Evolutionary conservation across 2,797 vertebrate genomes (phyloP).

Genomic region (Sebastes umbrosus): DNA sequence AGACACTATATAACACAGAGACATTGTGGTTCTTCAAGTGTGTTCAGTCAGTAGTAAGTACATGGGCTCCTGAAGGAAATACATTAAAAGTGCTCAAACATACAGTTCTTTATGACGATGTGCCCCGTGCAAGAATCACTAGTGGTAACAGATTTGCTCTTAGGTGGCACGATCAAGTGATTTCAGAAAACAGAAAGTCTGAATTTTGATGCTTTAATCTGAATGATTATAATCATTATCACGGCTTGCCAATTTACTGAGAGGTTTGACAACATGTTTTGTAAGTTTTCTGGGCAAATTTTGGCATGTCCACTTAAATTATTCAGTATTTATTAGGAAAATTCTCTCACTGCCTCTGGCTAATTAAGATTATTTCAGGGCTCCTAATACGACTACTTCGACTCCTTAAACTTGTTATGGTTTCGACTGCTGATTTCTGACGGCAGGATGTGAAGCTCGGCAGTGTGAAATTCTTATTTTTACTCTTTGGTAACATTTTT

Average conservation of each 20-base stretch:
- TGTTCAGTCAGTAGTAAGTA: slow-evolving; percentile 57
- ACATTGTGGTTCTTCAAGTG: slow-evolving; percentile 48
- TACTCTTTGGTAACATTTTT: background rate
- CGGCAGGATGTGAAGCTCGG: background rate
- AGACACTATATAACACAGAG: background rate
- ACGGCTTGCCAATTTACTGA: background rate
- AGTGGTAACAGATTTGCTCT: background rate
- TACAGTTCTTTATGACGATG: background rate
- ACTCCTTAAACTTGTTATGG: background rate
- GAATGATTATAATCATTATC: background rate
- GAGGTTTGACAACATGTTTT: background rate
- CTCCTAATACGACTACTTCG: background rate
- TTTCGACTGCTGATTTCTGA: background rate
- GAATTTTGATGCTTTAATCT: background rate
- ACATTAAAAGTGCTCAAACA: slow-evolving; percentile 50
- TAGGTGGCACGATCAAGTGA: background rate
- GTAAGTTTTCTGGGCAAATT: background rate
- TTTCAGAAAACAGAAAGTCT: background rate
- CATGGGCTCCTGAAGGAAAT: slow-evolving; percentile 2
- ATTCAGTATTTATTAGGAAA: background rate
- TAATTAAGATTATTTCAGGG: background rate
- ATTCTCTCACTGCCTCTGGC: background rate
- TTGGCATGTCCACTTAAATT: background rate
- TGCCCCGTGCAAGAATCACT: slow-evolving; percentile 21
- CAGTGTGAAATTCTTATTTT: background rate